Evolutionary conservation across 2,888 invertebrate genomes (phyloP).

Genomic region (Chironomus tentans): DNA sequence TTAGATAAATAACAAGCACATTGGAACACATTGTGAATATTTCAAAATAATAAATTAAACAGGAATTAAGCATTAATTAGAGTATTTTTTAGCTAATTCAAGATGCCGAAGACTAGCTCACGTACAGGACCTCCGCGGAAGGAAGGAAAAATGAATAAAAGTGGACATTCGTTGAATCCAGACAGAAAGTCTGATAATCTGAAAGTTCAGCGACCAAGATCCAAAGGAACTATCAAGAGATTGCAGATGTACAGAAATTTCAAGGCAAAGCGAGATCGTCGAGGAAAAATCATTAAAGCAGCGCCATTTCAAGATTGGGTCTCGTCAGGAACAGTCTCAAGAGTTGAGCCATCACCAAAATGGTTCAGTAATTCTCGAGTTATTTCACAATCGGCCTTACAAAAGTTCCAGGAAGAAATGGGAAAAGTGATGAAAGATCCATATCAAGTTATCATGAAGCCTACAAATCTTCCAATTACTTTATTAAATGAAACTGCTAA

Average conservation of each 20-base stretch:
- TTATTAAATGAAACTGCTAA: constrained; percentile 87
- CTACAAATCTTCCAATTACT: constrained; percentile 88
- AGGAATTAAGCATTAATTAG: neutral
- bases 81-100: constrained; percentile 28
- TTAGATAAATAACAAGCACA: no score
- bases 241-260: constrained; percentile 98
- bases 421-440: constrained; percentile 92
- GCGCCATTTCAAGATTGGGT: constrained; percentile 91
- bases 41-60: neutral
- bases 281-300: constrained; percentile 82
- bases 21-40: neutral
- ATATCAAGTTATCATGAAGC: constrained; percentile 95
- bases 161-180: constrained; percentile 91
- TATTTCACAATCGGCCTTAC: constrained; percentile 81
- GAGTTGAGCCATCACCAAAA: constrained; percentile 94
- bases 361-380: constrained; percentile 99
- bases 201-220: constrained; percentile 75
- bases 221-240: constrained; percentile 89
- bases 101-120: constrained; percentile 71
- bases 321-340: constrained; percentile 78
- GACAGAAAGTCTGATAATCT: constrained; percentile 69
- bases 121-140: constrained; percentile 65
- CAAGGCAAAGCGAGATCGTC: constrained; percentile 84
- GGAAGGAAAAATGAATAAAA: constrained; percentile 68
- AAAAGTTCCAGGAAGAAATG: constrained; percentile 89